Evolutionary conservation across 2,113 vertebrate species (phyloP), one percentile per base, ranked within the genome.

Genomic region (Tursiops truncatus): DNA sequence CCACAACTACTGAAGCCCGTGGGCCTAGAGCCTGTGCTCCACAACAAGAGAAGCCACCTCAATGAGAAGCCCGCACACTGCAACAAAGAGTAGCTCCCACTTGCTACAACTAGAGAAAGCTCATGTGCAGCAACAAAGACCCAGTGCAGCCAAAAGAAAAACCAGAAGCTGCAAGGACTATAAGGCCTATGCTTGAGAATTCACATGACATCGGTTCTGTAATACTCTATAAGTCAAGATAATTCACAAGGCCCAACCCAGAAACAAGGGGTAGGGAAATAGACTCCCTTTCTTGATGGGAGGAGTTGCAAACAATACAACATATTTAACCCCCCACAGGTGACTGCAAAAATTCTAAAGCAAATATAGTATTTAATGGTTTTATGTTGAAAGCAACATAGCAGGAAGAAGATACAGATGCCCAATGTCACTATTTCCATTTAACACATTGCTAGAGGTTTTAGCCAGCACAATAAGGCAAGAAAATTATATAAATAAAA

Each of bases 301-400:
- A 71, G 4, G 53, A 83, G 50, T 83, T 93, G 68, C 33, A 89
- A 96, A 88, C 10, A 89, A 82, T 89, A 74, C 89, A 58, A 14
- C 60, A 76, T 89, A 83, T 68, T 83, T 84, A 77, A 41, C 68
- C 2, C 31, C 18, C 18, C 18, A 67, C 15, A 62, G 76, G 65
- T 92, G 71, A 81, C 3, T 47, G 17, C 33, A 93, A 77, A 83
- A 68, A 83, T 68, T 82, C 60, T 77, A 77, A 96, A 77, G 38
- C 84, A 93, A 93, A 93, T 76, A 63, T 65, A 73, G 77, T 41
- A 87, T 53, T 62, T 87, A 89, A 89, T 79, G 62, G 63, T 44
- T 67, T 68, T 71, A 65, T 84, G 25, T 95, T 92, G 93, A 84
- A 84, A 84, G 33, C 18, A 89, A 71, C 36, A 77, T 12, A 77